Conservation (phyloP, 2,888 invertebrate genomes). For the Orchesella flavescens region DNA sequence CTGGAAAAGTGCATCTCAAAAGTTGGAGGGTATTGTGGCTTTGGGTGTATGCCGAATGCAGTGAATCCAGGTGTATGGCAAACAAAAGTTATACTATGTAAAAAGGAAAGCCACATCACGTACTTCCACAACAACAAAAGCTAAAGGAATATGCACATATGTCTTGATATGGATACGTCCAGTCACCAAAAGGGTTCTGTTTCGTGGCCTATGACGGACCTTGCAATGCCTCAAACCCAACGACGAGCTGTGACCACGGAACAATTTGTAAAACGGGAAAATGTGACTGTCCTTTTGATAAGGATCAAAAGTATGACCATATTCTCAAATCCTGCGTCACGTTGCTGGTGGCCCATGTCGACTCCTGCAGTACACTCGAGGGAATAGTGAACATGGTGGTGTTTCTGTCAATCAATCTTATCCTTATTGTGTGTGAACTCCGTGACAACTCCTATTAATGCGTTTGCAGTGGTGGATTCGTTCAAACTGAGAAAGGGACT, state of each 20-base stretch:
- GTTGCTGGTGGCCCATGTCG: neutral
- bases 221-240: neutral
- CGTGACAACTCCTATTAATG: neutral
- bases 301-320: neutral
- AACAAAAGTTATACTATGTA: too few relatives aligned
- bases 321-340: neutral
- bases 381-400: neutral
- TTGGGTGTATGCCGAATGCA: conserved; percentile 1
- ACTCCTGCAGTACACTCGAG: neutral
- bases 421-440: neutral
- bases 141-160: neutral
- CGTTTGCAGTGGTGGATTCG: neutral
- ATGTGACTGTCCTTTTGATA: conserved; percentile 15
- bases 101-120: too few relatives aligned
- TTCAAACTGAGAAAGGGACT: neutral
- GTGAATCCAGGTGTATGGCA: neutral
- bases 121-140: too few relatives aligned
- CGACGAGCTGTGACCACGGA: neutral
- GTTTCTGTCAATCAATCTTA: neutral
- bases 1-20: neutral
- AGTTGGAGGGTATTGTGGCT: neutral
- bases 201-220: neutral
- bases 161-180: neutral
- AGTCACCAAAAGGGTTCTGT: neutral
- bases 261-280: neutral